Base-by-base conservation (phyloP, 2,797 vertebrate genomes). In the Zalophus californianus region DNA sequence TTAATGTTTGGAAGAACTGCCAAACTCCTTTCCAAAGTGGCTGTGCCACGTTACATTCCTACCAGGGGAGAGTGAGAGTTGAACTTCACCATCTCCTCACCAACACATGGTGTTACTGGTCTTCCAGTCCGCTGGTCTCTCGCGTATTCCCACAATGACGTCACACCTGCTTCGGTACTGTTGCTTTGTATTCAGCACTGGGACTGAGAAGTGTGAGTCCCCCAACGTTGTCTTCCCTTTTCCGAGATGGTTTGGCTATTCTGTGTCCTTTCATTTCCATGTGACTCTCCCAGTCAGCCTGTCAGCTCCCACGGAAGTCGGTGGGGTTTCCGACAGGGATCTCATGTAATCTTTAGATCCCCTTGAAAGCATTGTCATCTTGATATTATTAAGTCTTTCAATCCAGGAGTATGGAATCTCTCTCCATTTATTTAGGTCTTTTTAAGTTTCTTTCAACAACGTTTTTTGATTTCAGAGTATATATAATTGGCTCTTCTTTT, bases 61-160 rank as follows among this genome's bases (percentile, higher is more conserved):
- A 9, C 23, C 52, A 1, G 12, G 0, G 12, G 35, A 32, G 20
- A 56, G 0, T 0, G 3, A 2, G 0, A 0, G 2, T 1, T 23
- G 70, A 44, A 20, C 29, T 13, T 5, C 50, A 3, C 10, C 21
- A 20, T 7, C 4, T 12, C 3, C 29, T 79, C 32, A 1, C 32
- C 23, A 25, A 5, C 7, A 1, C 3, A 0, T 20, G n/a, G 6
- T 15, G 0, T 44, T 3, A 2, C 11, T 1, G 3, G 38, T 4
- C 23, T 44, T 15, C 48, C 18, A 0, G 29, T 7, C 58, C 7
- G 0, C 16, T 11, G 11, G 13, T 15, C 68, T 5, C 20, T 14
- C 4, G 0, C 44, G 12, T 27, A 2, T 2, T 11, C 25, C 80
- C 16, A 29, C 0, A 1, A 12, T 44, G 23, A 44, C 1, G 0